Evolutionary conservation across 2,797 vertebrate genomes (phyloP), one percentile per base, ranked within the genome.

Genomic region (Myotis pilosus): DNA sequence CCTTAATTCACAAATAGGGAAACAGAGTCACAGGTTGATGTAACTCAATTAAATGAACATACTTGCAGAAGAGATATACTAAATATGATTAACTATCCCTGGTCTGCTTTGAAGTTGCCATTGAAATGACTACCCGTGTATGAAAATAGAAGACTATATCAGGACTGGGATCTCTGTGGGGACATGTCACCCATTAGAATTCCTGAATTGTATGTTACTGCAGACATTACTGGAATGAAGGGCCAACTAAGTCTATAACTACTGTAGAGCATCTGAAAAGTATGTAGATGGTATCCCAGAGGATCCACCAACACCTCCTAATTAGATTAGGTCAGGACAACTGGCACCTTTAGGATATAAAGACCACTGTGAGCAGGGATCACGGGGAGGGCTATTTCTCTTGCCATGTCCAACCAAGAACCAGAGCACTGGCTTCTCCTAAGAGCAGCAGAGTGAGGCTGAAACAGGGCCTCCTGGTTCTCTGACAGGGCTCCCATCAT

Each of bases 41-140:
- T 60, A 62, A 87, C 12, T 10, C 53, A 94, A n/a, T 91, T 91
- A 94, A 47, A 12, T 81, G 30, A 88, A 95, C 28, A 95, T 51
- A 53, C 13, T 64, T 83, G n/a, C 4, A 95, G 57, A 66, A 36
- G 92, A 84, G 6, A 79, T 22, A 53, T 2, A 55, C 81, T 92
- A 78, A 71, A 83, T 38, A 85, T 28, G 8, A 71, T 62, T 75
- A 83, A 64, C 23, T 51, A 22, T 12, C 17, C 22, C 15, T 30
- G 25, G 19, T 80, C 6, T 36, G 19, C 38, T 94, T 91, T 44
- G 55, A 96, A 92, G 91, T 51, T 86, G 71, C 81, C 60, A 93
- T 1, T 69, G 38, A 91, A 96, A 89, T 87, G 33, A 38, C 41
- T 87, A 78, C 11, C 2, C 10, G 68, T 20, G 36, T 33, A 64